phyloP scores from a whole-genome alignment of 1,140 invertebrate genomes.

The Anastrepha ludens region DNA sequence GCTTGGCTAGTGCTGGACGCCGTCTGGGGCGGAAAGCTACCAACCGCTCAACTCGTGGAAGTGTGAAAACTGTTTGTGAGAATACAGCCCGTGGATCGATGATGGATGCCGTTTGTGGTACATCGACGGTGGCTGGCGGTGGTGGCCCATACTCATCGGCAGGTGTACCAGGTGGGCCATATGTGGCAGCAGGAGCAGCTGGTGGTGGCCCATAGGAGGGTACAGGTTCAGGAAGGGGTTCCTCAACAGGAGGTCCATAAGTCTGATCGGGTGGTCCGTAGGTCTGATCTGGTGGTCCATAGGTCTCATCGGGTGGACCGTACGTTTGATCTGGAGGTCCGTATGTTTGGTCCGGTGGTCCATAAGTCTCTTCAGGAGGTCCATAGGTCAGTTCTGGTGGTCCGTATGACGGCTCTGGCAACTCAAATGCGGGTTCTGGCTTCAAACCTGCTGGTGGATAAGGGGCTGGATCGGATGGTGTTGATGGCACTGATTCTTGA shows the following conservation, averaged over 20 bases:
- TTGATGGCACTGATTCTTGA: constrained; percentile 30
- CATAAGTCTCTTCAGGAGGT: constrained; percentile 61
- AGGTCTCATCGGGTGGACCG: constrained; percentile 63
- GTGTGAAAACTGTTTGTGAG: constrained; percentile 44
- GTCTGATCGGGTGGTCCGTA: constrained; percentile 55
- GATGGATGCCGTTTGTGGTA: constrained; percentile 40
- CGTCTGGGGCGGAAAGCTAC: constrained; percentile 33
- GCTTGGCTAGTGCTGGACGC: constrained; percentile 40
- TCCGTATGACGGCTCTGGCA: constrained; percentile 63
- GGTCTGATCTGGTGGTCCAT: constrained; percentile 62
- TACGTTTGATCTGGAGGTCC: constrained; percentile 59
- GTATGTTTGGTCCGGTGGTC: constrained; percentile 60
- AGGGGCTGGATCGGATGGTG: constrained; percentile 53
- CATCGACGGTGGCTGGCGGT: constrained; percentile 19
- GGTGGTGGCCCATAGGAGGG: constrained; percentile 56
- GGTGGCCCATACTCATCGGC: constrained; percentile 62
- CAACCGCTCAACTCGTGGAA: constrained; percentile 39
- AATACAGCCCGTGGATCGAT: not conserved
- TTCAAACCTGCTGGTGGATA: constrained; percentile 68
- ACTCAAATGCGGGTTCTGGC: constrained; percentile 65
- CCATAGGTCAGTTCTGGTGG: constrained; percentile 62
- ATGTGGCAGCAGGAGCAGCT: constrained; percentile 57
- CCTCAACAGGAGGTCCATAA: constrained; percentile 53
- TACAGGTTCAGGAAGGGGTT: not conserved
- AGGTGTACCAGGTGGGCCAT: constrained; percentile 58